phyloP scores from a whole-genome alignment of 2,888 invertebrate species.

The Lumbricus terrestris region DNA sequence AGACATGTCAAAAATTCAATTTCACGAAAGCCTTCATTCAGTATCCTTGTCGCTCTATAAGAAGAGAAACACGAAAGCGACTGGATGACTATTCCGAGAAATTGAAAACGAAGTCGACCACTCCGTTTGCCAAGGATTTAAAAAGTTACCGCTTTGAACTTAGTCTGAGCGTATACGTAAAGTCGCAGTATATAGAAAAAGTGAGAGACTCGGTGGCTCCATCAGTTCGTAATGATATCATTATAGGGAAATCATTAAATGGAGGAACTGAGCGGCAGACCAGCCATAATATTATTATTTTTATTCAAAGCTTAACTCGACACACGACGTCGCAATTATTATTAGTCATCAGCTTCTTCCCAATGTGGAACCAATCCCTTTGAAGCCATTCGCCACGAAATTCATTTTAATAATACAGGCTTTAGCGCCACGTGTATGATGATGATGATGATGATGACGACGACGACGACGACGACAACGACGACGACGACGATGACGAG shows the following conservation, averaged over 20 bases:
- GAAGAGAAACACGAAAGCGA: not conserved
- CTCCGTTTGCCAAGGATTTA: not conserved
- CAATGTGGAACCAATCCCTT: not conserved
- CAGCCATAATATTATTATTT: not conserved
- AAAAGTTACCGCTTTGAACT: not conserved
- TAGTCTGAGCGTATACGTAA: not conserved
- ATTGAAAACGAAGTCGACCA: not conserved
- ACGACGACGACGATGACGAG: no score
- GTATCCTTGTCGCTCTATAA: not conserved
- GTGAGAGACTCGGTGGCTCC: not conserved
- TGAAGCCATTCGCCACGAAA: not conserved
- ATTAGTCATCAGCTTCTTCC: not conserved
- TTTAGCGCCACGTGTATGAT: no score
- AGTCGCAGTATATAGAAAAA: not conserved
- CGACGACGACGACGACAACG: no score
- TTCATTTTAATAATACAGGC: not conserved
- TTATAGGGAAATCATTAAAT: not conserved
- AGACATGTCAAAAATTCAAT: no score
- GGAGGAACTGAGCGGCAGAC: not conserved
- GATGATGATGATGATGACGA: no score
- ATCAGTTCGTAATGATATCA: not conserved
- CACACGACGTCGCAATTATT: not conserved
- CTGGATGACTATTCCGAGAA: not conserved
- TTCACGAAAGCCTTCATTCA: not conserved
- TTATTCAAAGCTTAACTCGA: not conserved